Percentiles rank a stretch among this genome's conserved stretches.
Conservation (phyloP, 2,113 vertebrate species). For the Etheostoma spectabile region DNA sequence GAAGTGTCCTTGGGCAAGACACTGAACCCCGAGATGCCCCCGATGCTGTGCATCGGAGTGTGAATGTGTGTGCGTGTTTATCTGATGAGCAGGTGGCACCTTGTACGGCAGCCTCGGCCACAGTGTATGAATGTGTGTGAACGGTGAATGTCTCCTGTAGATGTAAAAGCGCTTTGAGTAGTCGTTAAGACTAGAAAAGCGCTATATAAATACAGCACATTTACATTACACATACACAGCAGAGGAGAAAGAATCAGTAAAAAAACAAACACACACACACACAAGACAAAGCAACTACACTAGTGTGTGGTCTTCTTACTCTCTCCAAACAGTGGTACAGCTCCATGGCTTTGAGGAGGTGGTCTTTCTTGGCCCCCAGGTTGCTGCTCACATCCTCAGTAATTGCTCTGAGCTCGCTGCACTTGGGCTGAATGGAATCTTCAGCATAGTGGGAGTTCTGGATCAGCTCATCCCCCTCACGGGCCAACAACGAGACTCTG, state of each 20-base stretch:
- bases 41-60: too few species aligned
- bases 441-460: conserved; percentile 92
- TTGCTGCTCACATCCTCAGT: conserved; percentile 80
- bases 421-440: conserved; percentile 95
- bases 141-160: too few species aligned
- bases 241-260: not conserved
- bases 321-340: conserved; percentile 90
- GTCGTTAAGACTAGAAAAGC: too few species aligned
- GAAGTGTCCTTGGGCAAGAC: too few species aligned
- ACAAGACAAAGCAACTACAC: not conserved
- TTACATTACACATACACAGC: too few species aligned
- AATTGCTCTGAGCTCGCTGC: conserved; percentile 88
- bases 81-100: too few species aligned
- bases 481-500: conserved; percentile 84
- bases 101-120: too few species aligned
- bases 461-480: conserved; percentile 88
- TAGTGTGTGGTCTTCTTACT: conserved; percentile 76
- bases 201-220: too few species aligned
- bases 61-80: too few species aligned
- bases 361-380: conserved; percentile 80
- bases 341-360: conserved; percentile 90
- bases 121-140: too few species aligned
- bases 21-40: too few species aligned
- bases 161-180: too few species aligned
- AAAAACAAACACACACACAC: not conserved